These are phyloP conservation scores for Brachionus paranguensis DNA, from an alignment of 1,140 invertebrate species.

Conservation along the genomic window DNA sequence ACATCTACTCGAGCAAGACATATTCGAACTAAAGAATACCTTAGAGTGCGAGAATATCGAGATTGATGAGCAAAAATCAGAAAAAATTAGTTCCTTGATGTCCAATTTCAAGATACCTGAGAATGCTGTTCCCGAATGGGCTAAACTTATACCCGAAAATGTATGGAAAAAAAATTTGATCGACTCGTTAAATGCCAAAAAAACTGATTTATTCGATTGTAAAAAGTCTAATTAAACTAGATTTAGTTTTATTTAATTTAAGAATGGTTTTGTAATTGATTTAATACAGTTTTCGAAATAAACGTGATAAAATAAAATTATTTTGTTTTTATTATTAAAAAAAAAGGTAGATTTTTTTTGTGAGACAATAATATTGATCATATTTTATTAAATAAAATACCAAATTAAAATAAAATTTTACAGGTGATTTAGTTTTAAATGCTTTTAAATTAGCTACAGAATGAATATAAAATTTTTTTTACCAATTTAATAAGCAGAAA, in stretches of 20 bases:
- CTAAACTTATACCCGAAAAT: slow-evolving; percentile 27
- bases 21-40: slow-evolving; percentile 17
- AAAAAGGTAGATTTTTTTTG: too few relatives aligned
- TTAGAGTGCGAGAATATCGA: slow-evolving; percentile 26
- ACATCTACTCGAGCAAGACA: not conserved
- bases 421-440: too few relatives aligned
- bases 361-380: too few relatives aligned
- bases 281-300: not conserved
- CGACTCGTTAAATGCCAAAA: slow-evolving; percentile 29
- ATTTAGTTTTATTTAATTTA: not conserved
- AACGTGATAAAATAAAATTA: too few relatives aligned
- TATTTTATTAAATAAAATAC: too few relatives aligned
- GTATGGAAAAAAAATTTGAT: slow-evolving; percentile 34
- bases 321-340: too few relatives aligned
- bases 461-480: too few relatives aligned
- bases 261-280: too few relatives aligned
- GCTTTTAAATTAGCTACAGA: too few relatives aligned
- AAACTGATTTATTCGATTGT: slow-evolving; percentile 20
- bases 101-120: slow-evolving; percentile 24
- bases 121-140: slow-evolving; percentile 20
- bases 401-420: too few relatives aligned
- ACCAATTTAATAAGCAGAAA: too few relatives aligned
- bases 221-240: not conserved
- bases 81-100: slow-evolving; percentile 19
- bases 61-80: slow-evolving; percentile 5